Evolutionary conservation across 2,113 vertebrate species (phyloP), one percentile per base, ranked within the genome.

Genomic region (Syrrhaptes paradoxus): DNA sequence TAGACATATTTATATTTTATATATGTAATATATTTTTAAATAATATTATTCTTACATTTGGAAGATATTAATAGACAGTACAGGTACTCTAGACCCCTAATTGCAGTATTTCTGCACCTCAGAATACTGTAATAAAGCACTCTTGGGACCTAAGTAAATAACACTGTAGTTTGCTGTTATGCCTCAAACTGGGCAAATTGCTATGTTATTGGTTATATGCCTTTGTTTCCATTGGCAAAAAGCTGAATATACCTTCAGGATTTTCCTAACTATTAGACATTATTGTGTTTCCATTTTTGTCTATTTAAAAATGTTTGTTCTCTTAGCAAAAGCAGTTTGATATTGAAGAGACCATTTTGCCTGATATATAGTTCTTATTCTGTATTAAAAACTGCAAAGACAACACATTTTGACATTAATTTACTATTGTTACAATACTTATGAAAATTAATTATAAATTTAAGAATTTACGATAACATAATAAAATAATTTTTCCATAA

Each of bases 391-490:
- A 22, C 17, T 94, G 59, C 78, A 90, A 93, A 89, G 66, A 21
- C 49, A 89, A 93, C 75, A 96, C 15, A 89, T 96, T 95, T 96
- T 95, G 63, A 94, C 61, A 90, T 94, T 77, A 66, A 89, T 91
- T 91, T 95, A 73, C 51, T 91, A 81, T 52, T 94, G 43, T 29
- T 94, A 58, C 32, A 91, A 51, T 89, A 83, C 36, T 92, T 91
- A 54, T 8, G 28, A 95, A 96, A 95, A 97, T 96, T 89, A 96
- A 95, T 96, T 93, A 67, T 49, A 79, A 51, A 75, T 89, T 85
- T 86, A 97, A 93, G 14, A 91, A 34, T 17, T 92, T 96, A n/a
- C 9, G 93, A 59, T 83, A 94, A 80, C 63, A 36, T 46, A 65
- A 92, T 93, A 82, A 96, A 94, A 67, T 57, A 58, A 59, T 87